These are phyloP conservation scores for Tragelaphus imberbis DNA, from an alignment of 2,113 vertebrate genomes.

Conservation along the genomic window DNA sequence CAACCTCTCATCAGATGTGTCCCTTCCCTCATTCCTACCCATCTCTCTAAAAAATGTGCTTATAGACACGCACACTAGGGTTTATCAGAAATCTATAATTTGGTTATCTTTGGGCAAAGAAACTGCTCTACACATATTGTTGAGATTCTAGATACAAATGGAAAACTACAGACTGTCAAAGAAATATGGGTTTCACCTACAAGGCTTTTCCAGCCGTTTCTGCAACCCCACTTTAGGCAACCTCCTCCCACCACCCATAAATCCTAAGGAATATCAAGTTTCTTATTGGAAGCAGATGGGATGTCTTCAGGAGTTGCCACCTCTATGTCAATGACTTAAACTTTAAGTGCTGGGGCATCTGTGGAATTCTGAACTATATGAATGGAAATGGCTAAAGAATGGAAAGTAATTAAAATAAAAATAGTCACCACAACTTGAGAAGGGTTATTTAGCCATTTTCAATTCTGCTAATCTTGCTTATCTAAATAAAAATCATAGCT, in stretches of 20 bases:
- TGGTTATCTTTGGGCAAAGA: slow-evolving; percentile 15
- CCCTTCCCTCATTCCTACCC: not conserved
- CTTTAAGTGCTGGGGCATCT: slow-evolving; percentile 44
- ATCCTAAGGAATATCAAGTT: slow-evolving; percentile 64
- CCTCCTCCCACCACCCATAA: slow-evolving; percentile 59
- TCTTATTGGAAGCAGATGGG: slow-evolving; percentile 72
- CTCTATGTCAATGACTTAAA: slow-evolving; percentile 33
- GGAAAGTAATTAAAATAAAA: slow-evolving; percentile 56
- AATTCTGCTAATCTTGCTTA: slow-evolving; percentile 43
- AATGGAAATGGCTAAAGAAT: slow-evolving; percentile 16
- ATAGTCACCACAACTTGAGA: slow-evolving; percentile 19
- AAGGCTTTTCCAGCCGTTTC: slow-evolving; percentile 54
- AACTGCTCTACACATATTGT: not conserved
- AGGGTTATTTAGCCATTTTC: slow-evolving; percentile 19
- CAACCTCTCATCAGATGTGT: not conserved
- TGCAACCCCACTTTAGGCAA: slow-evolving; percentile 48
- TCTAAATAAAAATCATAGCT: slow-evolving; percentile 39
- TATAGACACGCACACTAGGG: not conserved
- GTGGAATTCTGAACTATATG: slow-evolving; percentile 51
- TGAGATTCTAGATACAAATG: slow-evolving; percentile 33
- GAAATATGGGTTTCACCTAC: slow-evolving; percentile 58
- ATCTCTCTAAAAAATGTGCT: not conserved
- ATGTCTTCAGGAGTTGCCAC: slow-evolving; percentile 57
- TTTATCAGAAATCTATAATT: not conserved
- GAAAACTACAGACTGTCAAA: slow-evolving; percentile 23